A percentile compares a stretch with the other conserved stretches of the same genome.
Evolutionary conservation across 1,140 invertebrate genomes (phyloP).

Genomic region (Heliconius congener): DNA sequence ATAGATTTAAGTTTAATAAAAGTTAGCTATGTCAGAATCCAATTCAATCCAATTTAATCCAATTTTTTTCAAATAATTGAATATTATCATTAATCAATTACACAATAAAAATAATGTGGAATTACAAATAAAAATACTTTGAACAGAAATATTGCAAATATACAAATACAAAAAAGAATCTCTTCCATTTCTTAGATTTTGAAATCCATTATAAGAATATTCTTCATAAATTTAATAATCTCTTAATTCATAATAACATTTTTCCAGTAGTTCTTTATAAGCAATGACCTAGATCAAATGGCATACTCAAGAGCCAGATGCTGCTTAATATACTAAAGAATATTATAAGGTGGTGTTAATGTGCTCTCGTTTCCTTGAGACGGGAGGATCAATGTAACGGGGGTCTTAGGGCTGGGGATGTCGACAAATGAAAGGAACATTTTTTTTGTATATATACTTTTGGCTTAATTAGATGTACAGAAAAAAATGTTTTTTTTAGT

Average conservation of each 20-base stretch:
- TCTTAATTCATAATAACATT: slow-evolving; percentile 3
- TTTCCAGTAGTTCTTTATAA: background rate
- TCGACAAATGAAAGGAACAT: background rate
- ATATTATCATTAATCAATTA: too few relatives aligned
- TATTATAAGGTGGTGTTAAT: slow-evolving; percentile 3
- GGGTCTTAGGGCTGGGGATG: background rate
- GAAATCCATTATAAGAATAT: background rate
- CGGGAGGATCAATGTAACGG: slow-evolving; percentile 27
- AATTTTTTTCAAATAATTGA: too few relatives aligned
- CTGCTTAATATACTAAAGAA: slow-evolving; percentile 24
- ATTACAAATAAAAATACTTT: too few relatives aligned
- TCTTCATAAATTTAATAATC: background rate
- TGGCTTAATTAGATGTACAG: too few relatives aligned
- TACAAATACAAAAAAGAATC: background rate
- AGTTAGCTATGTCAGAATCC: too few relatives aligned
- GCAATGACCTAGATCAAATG: slow-evolving; percentile 32
- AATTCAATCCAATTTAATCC: too few relatives aligned
- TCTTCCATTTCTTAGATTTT: background rate
- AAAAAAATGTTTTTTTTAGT: too few relatives aligned
- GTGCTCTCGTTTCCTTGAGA: slow-evolving; percentile 11
- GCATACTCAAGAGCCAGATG: slow-evolving; percentile 35
- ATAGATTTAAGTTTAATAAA: too few relatives aligned
- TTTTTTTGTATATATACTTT: too few relatives aligned
- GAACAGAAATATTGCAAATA: background rate
- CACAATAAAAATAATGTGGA: too few relatives aligned